Conservation (phyloP, 2,888 invertebrate species). For the Leucophenga montana region DNA sequence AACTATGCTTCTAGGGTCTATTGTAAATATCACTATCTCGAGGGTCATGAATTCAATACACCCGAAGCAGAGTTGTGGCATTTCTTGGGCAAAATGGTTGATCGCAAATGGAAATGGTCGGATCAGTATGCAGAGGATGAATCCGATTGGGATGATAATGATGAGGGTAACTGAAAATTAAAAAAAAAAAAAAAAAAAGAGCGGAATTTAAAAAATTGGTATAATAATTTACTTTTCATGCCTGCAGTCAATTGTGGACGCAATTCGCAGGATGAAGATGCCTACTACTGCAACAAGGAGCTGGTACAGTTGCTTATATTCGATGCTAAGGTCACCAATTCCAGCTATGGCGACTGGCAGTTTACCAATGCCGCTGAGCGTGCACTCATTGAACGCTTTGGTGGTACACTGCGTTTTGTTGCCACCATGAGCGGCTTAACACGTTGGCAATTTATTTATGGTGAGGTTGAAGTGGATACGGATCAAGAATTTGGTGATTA, state of each 20-base stretch:
- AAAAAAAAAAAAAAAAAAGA: no score
- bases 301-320: slow-evolving; percentile 88
- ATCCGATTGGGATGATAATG: slow-evolving; percentile 56
- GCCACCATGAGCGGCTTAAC: slow-evolving; percentile 93
- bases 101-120: slow-evolving; percentile 78
- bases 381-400: slow-evolving; percentile 78
- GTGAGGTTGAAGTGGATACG: slow-evolving; percentile 75
- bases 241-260: slow-evolving; percentile 78
- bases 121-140: slow-evolving; percentile 76
- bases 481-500: slow-evolving; percentile 83
- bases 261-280: slow-evolving; percentile 78
- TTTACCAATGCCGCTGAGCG: slow-evolving; percentile 75
- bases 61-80: slow-evolving; percentile 84
- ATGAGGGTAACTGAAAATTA: slow-evolving; percentile 59
- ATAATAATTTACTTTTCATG: neutral
- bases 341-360: slow-evolving; percentile 77
- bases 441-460: slow-evolving; percentile 86
- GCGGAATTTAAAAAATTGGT: no score
- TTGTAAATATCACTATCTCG: slow-evolving; percentile 88
- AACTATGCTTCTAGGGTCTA: slow-evolving; percentile 78
- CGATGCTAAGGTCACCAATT: slow-evolving; percentile 84
- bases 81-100: slow-evolving; percentile 81
- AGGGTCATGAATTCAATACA: slow-evolving; percentile 82
- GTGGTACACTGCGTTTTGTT: slow-evolving; percentile 85
- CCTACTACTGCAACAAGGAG: slow-evolving; percentile 89